Evolutionary conservation across 2,888 invertebrate genomes (phyloP), one percentile per base, ranked within the genome.

Genomic region (Teleogryllus oceanicus): DNA sequence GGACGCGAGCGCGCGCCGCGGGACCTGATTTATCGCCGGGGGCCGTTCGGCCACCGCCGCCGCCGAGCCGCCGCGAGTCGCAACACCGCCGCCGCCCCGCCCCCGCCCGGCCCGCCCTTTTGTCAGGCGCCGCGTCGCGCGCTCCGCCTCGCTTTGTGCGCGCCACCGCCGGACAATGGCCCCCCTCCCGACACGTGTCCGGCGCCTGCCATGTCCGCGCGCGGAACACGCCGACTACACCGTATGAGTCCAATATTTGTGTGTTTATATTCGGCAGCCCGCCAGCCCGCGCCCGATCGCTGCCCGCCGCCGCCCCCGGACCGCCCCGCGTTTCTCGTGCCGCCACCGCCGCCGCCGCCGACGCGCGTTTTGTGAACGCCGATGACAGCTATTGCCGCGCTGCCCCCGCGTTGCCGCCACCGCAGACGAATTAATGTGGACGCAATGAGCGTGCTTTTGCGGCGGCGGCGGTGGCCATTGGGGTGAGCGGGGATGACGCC

Each of bases 201-300:
- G 16, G 62, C 62, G 62, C 62, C 62, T 62, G 62, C 62, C 62
- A 62, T 62, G 62, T 62, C 62, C 16, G 16, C 62, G 62, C 62
- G 16, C 8, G n/a, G 62, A n/a, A 62, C 62, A 62, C 62, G 62
- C 62, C 62, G 62, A 62, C 62, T 62, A 62, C 62, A 62, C 62
- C 62, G 62, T 62, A 62, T 62, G 62, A 62, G 62, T 62, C 62
- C 62, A 62, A 62, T 62, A 62, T 62, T 62, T 62, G 62, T 62
- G 62, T 62, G 62, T 62, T 62, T 16, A 62, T 62, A 62, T 62
- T 62, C 62, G 62, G 62, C 62, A 62, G 62, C n/a, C 62, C 62
- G 62, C 78, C 78, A 76, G 78, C 75, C 76, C 78, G 18, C 18
- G 21, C 10, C 49, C 77, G n/a, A 20, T 37, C 37, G 37, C 37